phyloP scores from a whole-genome alignment of 1,140 invertebrate genomes.

The Drosophila ogumai region DNA sequence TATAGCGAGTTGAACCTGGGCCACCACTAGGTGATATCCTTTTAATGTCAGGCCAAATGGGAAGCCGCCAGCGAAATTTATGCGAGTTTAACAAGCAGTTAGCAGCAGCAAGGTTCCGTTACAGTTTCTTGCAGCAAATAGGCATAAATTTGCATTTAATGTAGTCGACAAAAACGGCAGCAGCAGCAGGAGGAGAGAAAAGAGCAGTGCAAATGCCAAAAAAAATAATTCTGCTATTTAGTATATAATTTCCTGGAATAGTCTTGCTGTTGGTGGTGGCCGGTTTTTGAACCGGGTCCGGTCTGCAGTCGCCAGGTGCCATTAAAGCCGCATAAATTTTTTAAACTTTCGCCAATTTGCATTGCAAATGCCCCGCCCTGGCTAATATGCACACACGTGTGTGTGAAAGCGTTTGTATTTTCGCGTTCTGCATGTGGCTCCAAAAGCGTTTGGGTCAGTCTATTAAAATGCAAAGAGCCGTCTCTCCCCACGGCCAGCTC shows the following conservation, averaged over 20 bases:
- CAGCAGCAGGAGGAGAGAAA: slow-evolving; percentile 19
- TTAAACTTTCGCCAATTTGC: slow-evolving; percentile 77
- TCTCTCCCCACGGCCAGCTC: slow-evolving; percentile 1
- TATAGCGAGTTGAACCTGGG: not conserved
- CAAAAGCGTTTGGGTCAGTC: slow-evolving; percentile 78
- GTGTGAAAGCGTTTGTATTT: slow-evolving; percentile 43
- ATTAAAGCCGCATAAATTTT: slow-evolving; percentile 80
- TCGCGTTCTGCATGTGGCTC: slow-evolving; percentile 74
- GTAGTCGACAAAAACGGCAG: slow-evolving; percentile 57
- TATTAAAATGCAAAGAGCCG: slow-evolving; percentile 78
- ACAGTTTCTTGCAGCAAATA: slow-evolving; percentile 73
- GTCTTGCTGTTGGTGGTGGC: slow-evolving; percentile 14
- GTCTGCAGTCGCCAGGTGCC: slow-evolving; percentile 67
- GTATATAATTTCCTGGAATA: slow-evolving; percentile 76
- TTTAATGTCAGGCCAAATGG: slow-evolving; percentile 59
- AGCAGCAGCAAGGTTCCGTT: slow-evolving; percentile 65
- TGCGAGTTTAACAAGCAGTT: slow-evolving; percentile 74
- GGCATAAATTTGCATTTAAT: slow-evolving; percentile 83
- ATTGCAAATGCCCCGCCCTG: slow-evolving; percentile 59
- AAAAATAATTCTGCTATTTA: slow-evolving; percentile 81
- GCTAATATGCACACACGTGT: slow-evolving; percentile 20
- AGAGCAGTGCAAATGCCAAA: slow-evolving; percentile 63
- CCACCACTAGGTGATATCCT: slow-evolving; percentile 27
- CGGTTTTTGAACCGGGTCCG: slow-evolving; percentile 28
- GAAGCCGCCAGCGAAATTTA: slow-evolving; percentile 54